Conservation (phyloP, 2,797 vertebrate species). For the Fringilla coelebs region DNA sequence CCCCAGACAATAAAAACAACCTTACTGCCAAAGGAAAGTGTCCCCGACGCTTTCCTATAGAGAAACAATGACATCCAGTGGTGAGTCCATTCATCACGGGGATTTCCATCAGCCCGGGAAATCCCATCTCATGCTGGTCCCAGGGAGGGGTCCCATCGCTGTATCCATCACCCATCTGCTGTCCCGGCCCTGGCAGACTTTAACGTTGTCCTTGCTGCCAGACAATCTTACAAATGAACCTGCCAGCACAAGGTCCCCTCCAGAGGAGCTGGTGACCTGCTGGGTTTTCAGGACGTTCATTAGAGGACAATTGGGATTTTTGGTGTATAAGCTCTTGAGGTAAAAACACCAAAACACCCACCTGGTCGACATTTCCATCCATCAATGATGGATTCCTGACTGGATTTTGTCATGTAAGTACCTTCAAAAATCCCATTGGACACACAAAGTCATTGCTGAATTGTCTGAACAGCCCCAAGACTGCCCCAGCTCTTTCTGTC, state of each 20-base stretch:
- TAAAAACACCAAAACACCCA: neutral
- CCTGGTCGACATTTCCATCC: neutral
- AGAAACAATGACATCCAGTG: slow-evolving; percentile 77
- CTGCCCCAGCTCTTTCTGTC: neutral
- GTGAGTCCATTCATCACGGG: slow-evolving; percentile 58
- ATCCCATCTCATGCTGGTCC: neutral
- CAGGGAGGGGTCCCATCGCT: neutral
- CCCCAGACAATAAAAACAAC: neutral
- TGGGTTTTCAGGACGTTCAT: neutral
- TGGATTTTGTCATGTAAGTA: neutral
- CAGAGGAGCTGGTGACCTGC: neutral
- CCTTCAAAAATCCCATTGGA: neutral
- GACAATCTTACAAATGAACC: neutral
- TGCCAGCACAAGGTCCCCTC: neutral
- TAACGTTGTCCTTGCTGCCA: neutral
- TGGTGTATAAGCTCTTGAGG: neutral
- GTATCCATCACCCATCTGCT: neutral
- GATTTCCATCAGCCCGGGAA: neutral
- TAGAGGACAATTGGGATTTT: neutral
- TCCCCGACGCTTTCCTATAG: slow-evolving; percentile 44
- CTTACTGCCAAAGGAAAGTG: slow-evolving; percentile 27
- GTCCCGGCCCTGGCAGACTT: neutral
- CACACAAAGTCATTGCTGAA: neutral
- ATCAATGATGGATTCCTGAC: neutral
- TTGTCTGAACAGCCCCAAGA: neutral